A percentile compares a stretch with the other conserved stretches of the same genome.
phyloP scores from a whole-genome alignment of 2,888 invertebrate genomes.

The Pammene fasciana region DNA sequence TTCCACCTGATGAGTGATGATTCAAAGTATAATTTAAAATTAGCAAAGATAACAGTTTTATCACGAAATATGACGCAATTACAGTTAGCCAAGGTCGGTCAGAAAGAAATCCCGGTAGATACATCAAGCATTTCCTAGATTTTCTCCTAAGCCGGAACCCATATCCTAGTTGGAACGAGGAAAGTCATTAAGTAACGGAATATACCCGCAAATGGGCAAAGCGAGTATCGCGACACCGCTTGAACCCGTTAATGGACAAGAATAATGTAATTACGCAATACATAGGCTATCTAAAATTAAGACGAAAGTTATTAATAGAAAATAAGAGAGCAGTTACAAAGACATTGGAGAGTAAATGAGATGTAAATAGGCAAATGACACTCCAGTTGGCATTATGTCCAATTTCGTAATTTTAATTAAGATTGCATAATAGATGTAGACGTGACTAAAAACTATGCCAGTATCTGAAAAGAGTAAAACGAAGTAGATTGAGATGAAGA shows the following conservation, averaged over 20 bases:
- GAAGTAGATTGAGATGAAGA: conserved; percentile 17
- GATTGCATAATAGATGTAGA: background rate
- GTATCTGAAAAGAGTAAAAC: background rate
- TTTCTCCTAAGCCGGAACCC: conserved; percentile 27
- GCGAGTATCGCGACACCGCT: conserved; percentile 3
- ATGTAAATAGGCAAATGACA: background rate
- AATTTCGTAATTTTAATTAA: too few species aligned
- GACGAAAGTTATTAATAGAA: conserved; percentile 11
- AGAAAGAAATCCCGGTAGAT: conserved; percentile 23
- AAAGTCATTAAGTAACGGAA: conserved; percentile 34
- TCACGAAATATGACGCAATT: conserved; percentile 4
- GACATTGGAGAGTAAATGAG: background rate
- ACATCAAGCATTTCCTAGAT: conserved; percentile 18
- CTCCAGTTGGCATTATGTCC: background rate
- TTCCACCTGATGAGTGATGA: background rate
- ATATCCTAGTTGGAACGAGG: conserved; percentile 27
- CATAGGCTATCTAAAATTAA: conserved; percentile 8
- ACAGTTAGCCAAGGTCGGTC: background rate
- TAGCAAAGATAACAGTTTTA: background rate
- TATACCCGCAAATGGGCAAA: conserved; percentile 15
- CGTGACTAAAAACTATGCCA: background rate
- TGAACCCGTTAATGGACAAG: background rate
- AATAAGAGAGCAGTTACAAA: conserved; percentile 1
- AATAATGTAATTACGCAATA: conserved; percentile 16
- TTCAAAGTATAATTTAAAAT: background rate